Base-by-base conservation (phyloP, 2,113 vertebrate species). In the Corynorhinus townsendii region DNA sequence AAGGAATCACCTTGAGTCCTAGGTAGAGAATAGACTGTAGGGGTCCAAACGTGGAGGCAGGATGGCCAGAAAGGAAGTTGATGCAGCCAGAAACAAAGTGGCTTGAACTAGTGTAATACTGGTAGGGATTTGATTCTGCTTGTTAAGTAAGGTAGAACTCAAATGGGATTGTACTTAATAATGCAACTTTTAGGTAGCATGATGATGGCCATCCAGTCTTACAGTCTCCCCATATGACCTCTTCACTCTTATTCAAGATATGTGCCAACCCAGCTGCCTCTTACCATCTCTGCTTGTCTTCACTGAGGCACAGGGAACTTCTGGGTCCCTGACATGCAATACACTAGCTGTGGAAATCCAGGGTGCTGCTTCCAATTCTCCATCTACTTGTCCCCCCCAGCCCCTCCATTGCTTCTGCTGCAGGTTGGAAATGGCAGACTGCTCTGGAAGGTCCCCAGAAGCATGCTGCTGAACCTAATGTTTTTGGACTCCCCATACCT, bases 131-230 rank as follows among this genome's bases (percentile, higher is more conserved):
- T 38, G 64, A 66, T 59, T 45, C 83, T 71, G 40, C 47, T 59
- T 86, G 68, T 19, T 30, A 14, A 19, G 10, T 7, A 80, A 45
- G 73, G 52, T 10, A 19, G 66, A 33, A 5, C 12, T 16, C 4
- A 54, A 3, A 26, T 35, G 24, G n/a, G 40, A 35, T 8, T 49
- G 66, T 28, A 43, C 17, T 45, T 10, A n/a, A 5, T 14, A 28
- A 14, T 7, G 3, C 4, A n/a, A 14, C 5, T 2, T 82, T 26
- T 43, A 20, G 1, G 11, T 16, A 47, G 12, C 22, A 3, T 4
- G 1, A 4, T 20, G 22, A 35, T n/a, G 82, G 24, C 66, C 49
- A 3, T 45, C 28, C 2, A 15, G 17, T 4, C 30, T 69, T 12
- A 43, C 11, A 35, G 19, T 20, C 59, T 91, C 49, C 49, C n/a